Base-by-base conservation (phyloP, 2,113 vertebrate genomes). In the Pangasianodon gigas region DNA sequence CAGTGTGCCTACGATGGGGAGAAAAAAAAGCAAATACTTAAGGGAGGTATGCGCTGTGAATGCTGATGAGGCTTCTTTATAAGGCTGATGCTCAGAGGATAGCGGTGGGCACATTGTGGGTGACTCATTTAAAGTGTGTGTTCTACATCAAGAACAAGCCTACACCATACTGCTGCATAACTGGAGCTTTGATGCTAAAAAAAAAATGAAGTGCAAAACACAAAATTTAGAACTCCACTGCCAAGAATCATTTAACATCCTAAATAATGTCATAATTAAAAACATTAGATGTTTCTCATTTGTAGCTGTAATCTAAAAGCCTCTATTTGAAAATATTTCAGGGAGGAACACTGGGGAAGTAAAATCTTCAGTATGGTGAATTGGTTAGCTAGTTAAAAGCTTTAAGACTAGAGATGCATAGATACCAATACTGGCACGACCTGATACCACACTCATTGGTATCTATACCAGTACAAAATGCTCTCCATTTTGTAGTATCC, bases 1-100 rank as follows among this genome's bases (percentile, higher is more conserved):
- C 89, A 88, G 44, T 54, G 58, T 37, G 92, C 89, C 89, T 89
- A 90, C 84, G 18, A 32, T 32, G 16, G 48, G 89, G 91, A 92
- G 86, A 90, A 87, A 91, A 89, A 89, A 92, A 88, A 56, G 80
- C 90, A 90, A 81, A 88, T 90, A 94, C 92, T 94, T 93, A 92
- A 93, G 93, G 62, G 90, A 86, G 91, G 90, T 91, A 91, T 91
- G 91, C 88, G 92, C 90, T 92, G 90, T 93, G 95, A 96, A 95
- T 95, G 95, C 92, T 93, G 94, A 96, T 95, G 95, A 96, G 93
- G 93, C 92, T 71, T 89, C 92, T 93, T 94, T 90, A 91, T 92
- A 65, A 91, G 92, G 32, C 62, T 10, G 91, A 88, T 90, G 93
- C 91, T 93, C 56, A 60, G 90, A 95, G 91, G 87, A 92, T 91